phyloP scores from a whole-genome alignment of 2,797 vertebrate genomes.

The Rhinogobio ventralis region DNA sequence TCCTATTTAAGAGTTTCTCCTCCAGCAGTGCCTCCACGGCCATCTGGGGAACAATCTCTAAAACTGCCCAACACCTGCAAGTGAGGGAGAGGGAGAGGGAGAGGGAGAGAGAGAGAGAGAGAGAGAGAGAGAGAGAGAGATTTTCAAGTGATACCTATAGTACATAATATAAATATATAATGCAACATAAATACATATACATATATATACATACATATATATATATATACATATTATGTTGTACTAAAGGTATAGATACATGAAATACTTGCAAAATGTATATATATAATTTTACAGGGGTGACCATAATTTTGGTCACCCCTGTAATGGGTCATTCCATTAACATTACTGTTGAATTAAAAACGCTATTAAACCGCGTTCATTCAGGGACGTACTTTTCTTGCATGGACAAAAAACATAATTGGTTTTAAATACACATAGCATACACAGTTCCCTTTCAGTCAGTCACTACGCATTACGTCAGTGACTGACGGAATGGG shows the following conservation, averaged over 20 bases:
- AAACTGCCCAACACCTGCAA: constrained; percentile 76
- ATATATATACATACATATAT: neutral
- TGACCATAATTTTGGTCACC: no score
- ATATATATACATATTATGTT: neutral
- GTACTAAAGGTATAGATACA: neutral
- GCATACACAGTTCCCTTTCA: no score
- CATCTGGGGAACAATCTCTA: constrained; percentile 78
- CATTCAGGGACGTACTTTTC: no score
- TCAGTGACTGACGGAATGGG: no score
- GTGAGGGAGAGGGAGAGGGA: neutral
- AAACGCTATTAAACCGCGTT: no score
- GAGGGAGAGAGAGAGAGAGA: neutral
- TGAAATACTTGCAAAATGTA: no score
- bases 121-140: neutral
- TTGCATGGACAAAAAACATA: no score
- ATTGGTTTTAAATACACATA: no score
- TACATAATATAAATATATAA: neutral
- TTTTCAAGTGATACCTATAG: constrained; percentile 19
- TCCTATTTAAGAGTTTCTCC: constrained; percentile 58
- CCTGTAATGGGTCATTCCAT: no score
- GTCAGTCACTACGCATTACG: no score
- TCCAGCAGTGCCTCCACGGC: constrained; percentile 58
- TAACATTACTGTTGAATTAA: no score
- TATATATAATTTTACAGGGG: no score
- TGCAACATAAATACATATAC: neutral